A percentile compares a stretch with the other conserved stretches of the same genome.
These are phyloP conservation scores for Meandrina meandrites DNA, from an alignment of 92 coral and sea anemone genomes.

Conservation along the genomic window DNA sequence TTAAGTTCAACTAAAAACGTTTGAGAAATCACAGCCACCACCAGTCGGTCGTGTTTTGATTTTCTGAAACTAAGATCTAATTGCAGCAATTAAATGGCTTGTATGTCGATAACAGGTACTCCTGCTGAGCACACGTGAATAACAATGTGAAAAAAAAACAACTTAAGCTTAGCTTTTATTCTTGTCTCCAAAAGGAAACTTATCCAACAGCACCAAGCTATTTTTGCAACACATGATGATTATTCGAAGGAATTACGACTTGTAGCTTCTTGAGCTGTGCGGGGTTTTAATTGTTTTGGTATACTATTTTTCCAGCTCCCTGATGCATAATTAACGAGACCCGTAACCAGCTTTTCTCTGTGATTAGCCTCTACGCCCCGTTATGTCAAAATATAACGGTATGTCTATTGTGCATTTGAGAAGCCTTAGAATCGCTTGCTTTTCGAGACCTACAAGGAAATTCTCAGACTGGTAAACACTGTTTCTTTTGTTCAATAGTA, in stretches of 20 bases:
- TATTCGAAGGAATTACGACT: neutral
- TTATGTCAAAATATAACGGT: constrained; percentile 1
- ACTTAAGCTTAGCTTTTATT: neutral
- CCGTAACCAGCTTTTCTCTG: neutral
- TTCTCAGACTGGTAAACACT: neutral
- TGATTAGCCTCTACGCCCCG: neutral
- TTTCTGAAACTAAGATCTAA: neutral
- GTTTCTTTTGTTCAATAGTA: neutral
- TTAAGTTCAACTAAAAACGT: neutral
- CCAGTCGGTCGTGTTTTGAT: neutral
- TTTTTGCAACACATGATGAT: neutral
- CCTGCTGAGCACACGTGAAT: neutral
- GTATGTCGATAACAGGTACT: neutral
- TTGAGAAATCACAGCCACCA: neutral
- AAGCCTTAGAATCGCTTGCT: neutral
- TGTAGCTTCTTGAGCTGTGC: neutral
- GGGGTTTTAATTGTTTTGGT: neutral
- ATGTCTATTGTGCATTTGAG: neutral
- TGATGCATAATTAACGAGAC: neutral
- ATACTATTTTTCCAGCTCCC: neutral
- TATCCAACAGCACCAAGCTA: neutral
- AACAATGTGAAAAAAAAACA: neutral
- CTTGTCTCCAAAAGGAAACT: no score
- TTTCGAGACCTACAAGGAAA: neutral
- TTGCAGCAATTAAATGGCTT: neutral